A percentile compares a stretch with the other conserved stretches of the same genome.
These are phyloP conservation scores for Zygaena filipendulae DNA, from an alignment of 2,888 invertebrate species.

Conservation along the genomic window DNA sequence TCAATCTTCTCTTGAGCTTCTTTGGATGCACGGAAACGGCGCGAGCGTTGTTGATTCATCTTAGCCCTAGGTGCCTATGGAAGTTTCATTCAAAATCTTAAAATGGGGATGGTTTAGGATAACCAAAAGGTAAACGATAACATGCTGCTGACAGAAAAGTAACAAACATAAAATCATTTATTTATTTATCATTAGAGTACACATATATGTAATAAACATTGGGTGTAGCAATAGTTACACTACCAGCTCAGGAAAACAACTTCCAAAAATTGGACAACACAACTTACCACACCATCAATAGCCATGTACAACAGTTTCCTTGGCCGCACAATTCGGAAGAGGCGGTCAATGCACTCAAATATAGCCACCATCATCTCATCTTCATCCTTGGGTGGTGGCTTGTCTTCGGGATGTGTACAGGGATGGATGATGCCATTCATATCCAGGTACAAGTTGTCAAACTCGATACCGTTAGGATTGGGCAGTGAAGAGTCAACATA, in stretches of 20 bases:
- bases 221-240: too few relatives aligned
- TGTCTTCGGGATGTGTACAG: slow-evolving; percentile 99
- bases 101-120: too few relatives aligned
- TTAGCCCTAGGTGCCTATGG: slow-evolving; percentile 92
- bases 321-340: slow-evolving; percentile 93
- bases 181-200: too few relatives aligned
- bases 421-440: slow-evolving; percentile 99
- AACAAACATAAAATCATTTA: too few relatives aligned
- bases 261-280: too few relatives aligned
- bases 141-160: too few relatives aligned
- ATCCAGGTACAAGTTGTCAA: slow-evolving; percentile 98
- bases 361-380: slow-evolving; percentile 99
- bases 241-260: too few relatives aligned
- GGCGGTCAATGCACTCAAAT: slow-evolving; percentile 97
- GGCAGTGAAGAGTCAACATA: slow-evolving; percentile 86
- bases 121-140: too few relatives aligned
- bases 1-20: slow-evolving; percentile 90
- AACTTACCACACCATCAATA: slow-evolving; percentile 95
- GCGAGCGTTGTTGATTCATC: slow-evolving; percentile 99
- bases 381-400: slow-evolving; percentile 96
- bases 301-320: slow-evolving; percentile 97
- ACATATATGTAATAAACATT: too few relatives aligned
- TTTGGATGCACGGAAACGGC: slow-evolving; percentile 96
- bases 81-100: too few relatives aligned
- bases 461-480: slow-evolving; percentile 96